These are phyloP conservation scores for Belgica antarctica DNA, from an alignment of 2,888 invertebrate genomes.

Conservation along the genomic window DNA sequence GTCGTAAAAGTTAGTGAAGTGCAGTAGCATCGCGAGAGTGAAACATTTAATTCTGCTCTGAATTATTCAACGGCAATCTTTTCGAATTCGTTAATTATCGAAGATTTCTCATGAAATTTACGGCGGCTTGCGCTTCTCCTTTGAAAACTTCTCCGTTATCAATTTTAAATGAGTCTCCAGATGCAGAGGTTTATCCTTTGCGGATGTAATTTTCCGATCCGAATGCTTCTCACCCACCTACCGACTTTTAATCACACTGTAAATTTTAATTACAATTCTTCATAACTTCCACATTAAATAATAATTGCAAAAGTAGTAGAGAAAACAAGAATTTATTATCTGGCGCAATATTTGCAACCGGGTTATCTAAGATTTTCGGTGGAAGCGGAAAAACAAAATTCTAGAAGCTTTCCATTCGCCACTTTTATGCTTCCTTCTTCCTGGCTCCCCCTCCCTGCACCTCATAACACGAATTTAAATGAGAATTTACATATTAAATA, in stretches of 20 bases:
- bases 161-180: constrained; percentile 29
- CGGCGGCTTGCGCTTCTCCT: neutral
- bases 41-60: constrained; percentile 18
- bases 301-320: constrained; percentile 36
- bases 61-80: constrained; percentile 17
- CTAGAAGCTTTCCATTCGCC: neutral
- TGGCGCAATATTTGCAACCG: neutral
- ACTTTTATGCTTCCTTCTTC: neutral
- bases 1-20: neutral
- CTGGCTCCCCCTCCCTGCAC: neutral
- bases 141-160: constrained; percentile 4
- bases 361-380: neutral
- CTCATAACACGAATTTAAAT: constrained; percentile 31
- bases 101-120: constrained; percentile 6
- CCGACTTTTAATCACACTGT: constrained; percentile 5
- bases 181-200: neutral
- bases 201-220: neutral
- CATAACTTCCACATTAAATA: constrained; percentile 40
- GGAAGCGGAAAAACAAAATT: neutral
- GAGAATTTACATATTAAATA: constrained; percentile 38
- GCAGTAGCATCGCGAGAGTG: constrained; percentile 19
- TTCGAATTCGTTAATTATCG: constrained; percentile 20
- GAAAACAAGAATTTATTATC: neutral
- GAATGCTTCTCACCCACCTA: neutral
- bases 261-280: constrained; percentile 40